Percentiles rank a stretch among this genome's conserved stretches.
Evolutionary conservation across 2,888 invertebrate species (phyloP).

Genomic region (Melikaiella ostensackeni): DNA sequence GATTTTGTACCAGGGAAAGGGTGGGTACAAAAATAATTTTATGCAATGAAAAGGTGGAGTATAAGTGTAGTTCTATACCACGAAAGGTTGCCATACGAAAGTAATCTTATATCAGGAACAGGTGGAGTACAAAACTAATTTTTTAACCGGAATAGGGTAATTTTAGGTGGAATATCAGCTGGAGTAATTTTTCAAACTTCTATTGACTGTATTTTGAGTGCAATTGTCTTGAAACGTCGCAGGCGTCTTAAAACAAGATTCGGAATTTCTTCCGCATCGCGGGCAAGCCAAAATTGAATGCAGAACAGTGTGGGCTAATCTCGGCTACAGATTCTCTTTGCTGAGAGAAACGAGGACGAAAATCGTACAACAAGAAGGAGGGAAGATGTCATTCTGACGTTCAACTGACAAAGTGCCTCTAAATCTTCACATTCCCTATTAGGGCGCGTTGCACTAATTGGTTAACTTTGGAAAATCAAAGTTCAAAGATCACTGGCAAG

Average conservation of each 20-base stretch:
- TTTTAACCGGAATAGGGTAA: no score
- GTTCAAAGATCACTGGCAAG: neutral
- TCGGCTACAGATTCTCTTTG: slow-evolving; percentile 2
- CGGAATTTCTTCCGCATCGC: slow-evolving; percentile 38
- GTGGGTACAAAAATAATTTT: no score
- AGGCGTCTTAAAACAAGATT: neutral
- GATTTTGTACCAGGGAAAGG: no score
- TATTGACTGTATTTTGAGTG: neutral
- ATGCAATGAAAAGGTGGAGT: no score
- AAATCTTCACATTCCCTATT: slow-evolving; percentile 32
- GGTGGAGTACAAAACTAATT: no score
- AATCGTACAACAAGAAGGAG: slow-evolving; percentile 23
- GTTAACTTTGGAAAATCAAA: neutral
- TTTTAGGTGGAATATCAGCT: no score
- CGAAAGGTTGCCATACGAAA: no score
- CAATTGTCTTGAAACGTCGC: slow-evolving; percentile 3
- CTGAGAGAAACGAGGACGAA: slow-evolving; percentile 9
- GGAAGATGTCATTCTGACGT: slow-evolving; percentile 30
- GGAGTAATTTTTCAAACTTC: neutral
- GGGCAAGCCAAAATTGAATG: slow-evolving; percentile 28
- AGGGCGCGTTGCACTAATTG: slow-evolving; percentile 20
- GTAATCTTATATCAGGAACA: no score
- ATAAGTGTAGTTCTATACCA: no score
- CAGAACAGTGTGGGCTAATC: slow-evolving; percentile 33
- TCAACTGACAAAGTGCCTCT: slow-evolving; percentile 11